phyloP scores from a whole-genome alignment of 2,797 vertebrate species.

The Enoplosus armatus region DNA sequence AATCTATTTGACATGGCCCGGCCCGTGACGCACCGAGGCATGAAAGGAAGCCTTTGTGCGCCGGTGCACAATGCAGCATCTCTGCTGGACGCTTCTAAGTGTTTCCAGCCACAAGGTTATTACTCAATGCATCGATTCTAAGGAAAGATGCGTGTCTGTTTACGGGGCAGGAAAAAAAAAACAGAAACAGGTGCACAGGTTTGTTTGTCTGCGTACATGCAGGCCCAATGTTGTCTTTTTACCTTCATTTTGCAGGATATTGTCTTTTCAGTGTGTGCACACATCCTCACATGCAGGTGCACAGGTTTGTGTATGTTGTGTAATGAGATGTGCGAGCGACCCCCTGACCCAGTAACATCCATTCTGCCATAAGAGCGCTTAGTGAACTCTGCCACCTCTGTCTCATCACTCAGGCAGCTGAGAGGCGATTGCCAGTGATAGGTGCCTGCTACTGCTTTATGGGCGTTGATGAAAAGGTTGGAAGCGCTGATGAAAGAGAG shows the following conservation, averaged over 20 bases:
- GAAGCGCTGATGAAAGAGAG: conserved; percentile 79
- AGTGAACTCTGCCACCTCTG: conserved; percentile 75
- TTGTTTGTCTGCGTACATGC: neutral
- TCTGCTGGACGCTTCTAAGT: conserved; percentile 42
- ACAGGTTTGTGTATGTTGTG: conserved; percentile 54
- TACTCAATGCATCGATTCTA: conserved; percentile 27
- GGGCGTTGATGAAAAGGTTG: conserved; percentile 82
- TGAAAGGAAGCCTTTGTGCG: conserved; percentile 69
- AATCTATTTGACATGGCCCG: conserved; percentile 64
- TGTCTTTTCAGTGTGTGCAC: conserved; percentile 3
- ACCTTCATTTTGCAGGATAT: neutral
- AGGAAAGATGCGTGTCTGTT: conserved; percentile 35
- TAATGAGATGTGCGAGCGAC: conserved; percentile 74
- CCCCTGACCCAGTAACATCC: conserved; percentile 79
- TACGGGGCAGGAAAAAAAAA: neutral
- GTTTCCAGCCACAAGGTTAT: conserved; percentile 51
- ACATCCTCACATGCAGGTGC: conserved; percentile 9
- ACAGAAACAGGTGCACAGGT: neutral
- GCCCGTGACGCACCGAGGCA: conserved; percentile 37
- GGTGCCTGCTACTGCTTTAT: conserved; percentile 75
- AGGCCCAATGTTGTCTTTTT: neutral
- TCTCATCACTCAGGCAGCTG: conserved; percentile 79
- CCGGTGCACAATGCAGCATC: conserved; percentile 23
- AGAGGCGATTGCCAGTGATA: conserved; percentile 78
- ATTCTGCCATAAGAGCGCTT: conserved; percentile 68